Evolutionary conservation across 2,888 invertebrate species (phyloP), one percentile per base, ranked within the genome.

Genomic region (Smittia aterrima): DNA sequence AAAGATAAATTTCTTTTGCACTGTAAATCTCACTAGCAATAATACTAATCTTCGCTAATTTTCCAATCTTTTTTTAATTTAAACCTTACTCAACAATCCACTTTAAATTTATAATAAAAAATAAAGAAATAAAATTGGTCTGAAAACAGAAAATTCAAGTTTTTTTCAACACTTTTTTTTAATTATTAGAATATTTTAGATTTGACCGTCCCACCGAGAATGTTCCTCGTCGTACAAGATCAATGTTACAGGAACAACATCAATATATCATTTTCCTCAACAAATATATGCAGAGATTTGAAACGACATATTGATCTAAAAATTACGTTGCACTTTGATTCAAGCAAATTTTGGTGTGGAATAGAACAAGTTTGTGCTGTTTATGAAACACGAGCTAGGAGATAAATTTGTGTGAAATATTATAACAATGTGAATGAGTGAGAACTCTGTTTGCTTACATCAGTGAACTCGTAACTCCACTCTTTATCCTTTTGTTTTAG

Each of bases 281-380:
- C 25, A 68, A 68, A 68, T 68, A 68, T 68, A 47, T 68, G 16
- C 68, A 24, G 25, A n/a, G n/a, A n/a, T n/a, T n/a, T n/a, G n/a
- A n/a, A n/a, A n/a, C n/a, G n/a, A n/a, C n/a, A n/a, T n/a, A n/a
- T n/a, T n/a, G n/a, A n/a, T n/a, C n/a, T n/a, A n/a, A n/a, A n/a
- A n/a, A n/a, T n/a, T n/a, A n/a, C n/a, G n/a, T n/a, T n/a, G n/a
- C n/a, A n/a, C n/a, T n/a, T n/a, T n/a, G n/a, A n/a, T n/a, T n/a
- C n/a, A n/a, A n/a, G n/a, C n/a, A n/a, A n/a, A n/a, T n/a, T n/a
- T n/a, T n/a, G n/a, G n/a, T n/a, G n/a, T n/a, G n/a, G n/a, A n/a
- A n/a, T n/a, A n/a, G n/a, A n/a, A n/a, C n/a, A n/a, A n/a, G n/a
- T n/a, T n/a, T n/a, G n/a, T n/a, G n/a, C n/a, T n/a, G n/a, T n/a